Conservation (phyloP, 2,797 vertebrate species). For the Trachurus trachurus region DNA sequence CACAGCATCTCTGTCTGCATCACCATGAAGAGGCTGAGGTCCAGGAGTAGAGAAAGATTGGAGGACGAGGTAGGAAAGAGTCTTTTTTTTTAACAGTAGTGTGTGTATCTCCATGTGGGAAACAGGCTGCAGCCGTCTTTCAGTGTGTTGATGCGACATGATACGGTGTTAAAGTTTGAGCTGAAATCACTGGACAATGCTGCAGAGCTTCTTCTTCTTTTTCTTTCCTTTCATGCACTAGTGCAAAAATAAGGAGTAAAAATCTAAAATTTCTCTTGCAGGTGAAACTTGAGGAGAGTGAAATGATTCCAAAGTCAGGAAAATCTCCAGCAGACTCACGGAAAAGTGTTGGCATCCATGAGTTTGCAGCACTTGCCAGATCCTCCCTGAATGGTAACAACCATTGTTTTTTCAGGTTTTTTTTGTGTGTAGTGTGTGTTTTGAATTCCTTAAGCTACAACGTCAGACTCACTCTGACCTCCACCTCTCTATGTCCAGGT, state of each 20-base stretch:
- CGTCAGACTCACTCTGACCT: not conserved
- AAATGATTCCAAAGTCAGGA: conserved; percentile 98
- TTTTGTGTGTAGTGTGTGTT: not conserved
- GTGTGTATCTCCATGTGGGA: not conserved
- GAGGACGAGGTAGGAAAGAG: conserved; percentile 62
- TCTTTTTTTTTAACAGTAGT: not conserved
- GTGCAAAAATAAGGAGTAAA: not conserved
- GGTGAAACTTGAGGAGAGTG: conserved; percentile 96
- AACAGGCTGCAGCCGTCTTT: not conserved
- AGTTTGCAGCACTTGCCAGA: conserved; percentile 97
- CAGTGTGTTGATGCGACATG: conserved; percentile 1
- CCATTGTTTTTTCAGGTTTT: not conserved
- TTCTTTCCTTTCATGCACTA: not conserved
- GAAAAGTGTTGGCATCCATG: conserved; percentile 96
- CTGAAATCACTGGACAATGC: not conserved
- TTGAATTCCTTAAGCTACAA: not conserved
- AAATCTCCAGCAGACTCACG: conserved; percentile 85
- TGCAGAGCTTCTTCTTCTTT: not conserved
- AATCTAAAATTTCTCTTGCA: conserved; percentile 65
- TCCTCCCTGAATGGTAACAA: conserved; percentile 94
- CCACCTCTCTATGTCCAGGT: conserved; percentile 77
- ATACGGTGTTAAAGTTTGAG: conserved; percentile 13
- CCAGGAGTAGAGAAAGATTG: conserved; percentile 55
- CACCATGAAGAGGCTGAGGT: conserved; percentile 64
- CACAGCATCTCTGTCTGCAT: conserved; percentile 32